phyloP scores from a whole-genome alignment of 2,888 invertebrate species.

The Sthenelais limicola region DNA sequence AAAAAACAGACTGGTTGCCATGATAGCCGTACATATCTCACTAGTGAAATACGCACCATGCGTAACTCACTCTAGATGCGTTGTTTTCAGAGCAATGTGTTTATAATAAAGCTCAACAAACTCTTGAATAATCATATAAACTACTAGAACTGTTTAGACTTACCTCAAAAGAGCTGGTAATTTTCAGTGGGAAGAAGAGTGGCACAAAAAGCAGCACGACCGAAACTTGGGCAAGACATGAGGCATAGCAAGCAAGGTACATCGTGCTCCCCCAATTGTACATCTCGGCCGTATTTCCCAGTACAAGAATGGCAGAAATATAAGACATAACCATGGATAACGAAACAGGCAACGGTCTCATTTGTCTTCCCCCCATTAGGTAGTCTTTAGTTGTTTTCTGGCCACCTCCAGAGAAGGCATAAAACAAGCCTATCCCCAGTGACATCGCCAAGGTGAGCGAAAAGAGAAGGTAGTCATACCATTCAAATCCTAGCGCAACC shows the following conservation, averaged over 20 bases:
- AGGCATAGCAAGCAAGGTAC: slow-evolving; percentile 40
- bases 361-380: slow-evolving; percentile 42
- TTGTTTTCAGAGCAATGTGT: too few species aligned
- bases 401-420: slow-evolving; percentile 36
- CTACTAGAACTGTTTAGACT: too few species aligned
- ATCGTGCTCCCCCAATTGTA: slow-evolving; percentile 40
- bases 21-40: too few species aligned
- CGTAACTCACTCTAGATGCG: too few species aligned
- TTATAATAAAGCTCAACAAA: too few species aligned
- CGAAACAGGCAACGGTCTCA: slow-evolving; percentile 43
- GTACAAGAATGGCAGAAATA: slow-evolving; percentile 47
- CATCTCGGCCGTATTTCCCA: slow-evolving; percentile 48
- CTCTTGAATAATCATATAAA: too few species aligned
- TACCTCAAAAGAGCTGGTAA: slow-evolving; percentile 40
- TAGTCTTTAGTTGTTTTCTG: slow-evolving; percentile 47
- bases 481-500: too few species aligned
- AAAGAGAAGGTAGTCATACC: slow-evolving; percentile 46
- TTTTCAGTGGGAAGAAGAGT: slow-evolving; percentile 31
- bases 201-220: slow-evolving; percentile 27
- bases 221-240: slow-evolving; percentile 25
- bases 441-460: slow-evolving; percentile 34
- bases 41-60: too few species aligned
- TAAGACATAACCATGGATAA: slow-evolving; percentile 48
- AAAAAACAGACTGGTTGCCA: too few species aligned
- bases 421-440: slow-evolving; percentile 46